Base-by-base conservation (phyloP, 2,888 invertebrate species). In the Bibio marci region DNA sequence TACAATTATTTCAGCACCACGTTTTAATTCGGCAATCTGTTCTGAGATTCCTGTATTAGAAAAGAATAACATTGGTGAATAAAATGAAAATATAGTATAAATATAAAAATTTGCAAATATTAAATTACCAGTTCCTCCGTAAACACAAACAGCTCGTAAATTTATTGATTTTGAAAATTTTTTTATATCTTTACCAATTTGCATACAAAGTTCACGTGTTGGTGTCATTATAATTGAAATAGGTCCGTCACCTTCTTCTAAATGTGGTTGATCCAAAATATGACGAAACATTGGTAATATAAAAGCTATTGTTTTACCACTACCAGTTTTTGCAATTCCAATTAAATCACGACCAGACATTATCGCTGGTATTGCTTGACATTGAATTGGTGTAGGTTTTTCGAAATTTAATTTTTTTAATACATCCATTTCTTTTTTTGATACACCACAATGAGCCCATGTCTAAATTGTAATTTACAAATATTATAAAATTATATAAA, bases 391-490 rank as follows among this genome's bases (percentile, higher is more conserved):
- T 1, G 98, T 98, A 0, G 98, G 98, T 59, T 92, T 95, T 51
- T 92, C 91, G 61, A 91, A 99, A 42, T 75, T 75, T 41, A 81
- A 70, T 64, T 80, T 90, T 59, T 87, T 92, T 41, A 98, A 63
- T 46, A 85, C 76, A 51, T 94, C 94, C 60, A 95, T 67, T 57
- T 95, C 87, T 57, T 91, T 94, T 56, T 90, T 90, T 44, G 90
- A 90, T 15, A 95, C 87, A 5, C 98, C 98, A 57, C 92, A 94
- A 52, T 99, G 98, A 0, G 98, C 94, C 98, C 98, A 99, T 0
- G 81, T 78, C 64, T 62, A 38, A 4, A 41, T 39, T 4, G 13
- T 10, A 26, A 26, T 10, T 26, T 35, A n/a, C 18, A 34, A 36
- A 33, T n/a, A 34, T n/a, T 39, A n/a, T 8, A 13, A 22, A 22